A percentile compares a stretch with the other conserved stretches of the same genome.
Conservation (phyloP, 2,113 vertebrate genomes). For the Miniopterus natalensis region DNA sequence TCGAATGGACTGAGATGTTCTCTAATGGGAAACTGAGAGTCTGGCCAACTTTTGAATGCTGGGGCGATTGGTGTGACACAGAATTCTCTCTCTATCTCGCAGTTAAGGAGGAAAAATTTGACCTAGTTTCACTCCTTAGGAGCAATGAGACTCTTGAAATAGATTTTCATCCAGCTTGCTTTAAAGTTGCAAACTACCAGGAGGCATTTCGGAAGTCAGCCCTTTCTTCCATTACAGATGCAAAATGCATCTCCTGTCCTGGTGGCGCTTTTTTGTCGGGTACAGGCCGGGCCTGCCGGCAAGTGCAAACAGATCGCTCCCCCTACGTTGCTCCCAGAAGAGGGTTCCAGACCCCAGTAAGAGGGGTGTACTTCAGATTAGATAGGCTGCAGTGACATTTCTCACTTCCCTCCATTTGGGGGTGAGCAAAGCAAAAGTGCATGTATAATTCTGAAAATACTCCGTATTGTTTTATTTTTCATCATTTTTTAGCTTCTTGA, state of each 20-base stretch:
- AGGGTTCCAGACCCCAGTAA: not conserved
- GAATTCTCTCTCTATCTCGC: not conserved
- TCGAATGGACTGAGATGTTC: not conserved
- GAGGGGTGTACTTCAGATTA: not conserved
- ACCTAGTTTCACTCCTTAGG: not conserved
- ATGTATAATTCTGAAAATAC: constrained; percentile 6
- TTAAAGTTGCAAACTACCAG: not conserved
- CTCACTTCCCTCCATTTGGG: not conserved
- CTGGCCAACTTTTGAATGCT: not conserved
- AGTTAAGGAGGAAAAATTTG: constrained; percentile 27
- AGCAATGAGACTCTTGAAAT: not conserved
- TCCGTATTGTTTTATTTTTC: constrained; percentile 17
- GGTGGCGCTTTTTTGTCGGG: not conserved
- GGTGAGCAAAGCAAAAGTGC: not conserved
- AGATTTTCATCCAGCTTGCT: not conserved
- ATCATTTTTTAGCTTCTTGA: not conserved
- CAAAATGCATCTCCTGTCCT: not conserved
- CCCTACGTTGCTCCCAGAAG: not conserved
- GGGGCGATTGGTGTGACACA: constrained; percentile 1
- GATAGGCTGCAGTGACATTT: not conserved
- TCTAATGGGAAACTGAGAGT: not conserved
- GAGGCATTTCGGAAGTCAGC: not conserved
- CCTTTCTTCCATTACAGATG: not conserved
- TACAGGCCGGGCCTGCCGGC: not conserved
- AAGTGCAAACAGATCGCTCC: not conserved